phyloP scores from a whole-genome alignment of 2,113 vertebrate genomes.

The Spilogale gracilis region DNA sequence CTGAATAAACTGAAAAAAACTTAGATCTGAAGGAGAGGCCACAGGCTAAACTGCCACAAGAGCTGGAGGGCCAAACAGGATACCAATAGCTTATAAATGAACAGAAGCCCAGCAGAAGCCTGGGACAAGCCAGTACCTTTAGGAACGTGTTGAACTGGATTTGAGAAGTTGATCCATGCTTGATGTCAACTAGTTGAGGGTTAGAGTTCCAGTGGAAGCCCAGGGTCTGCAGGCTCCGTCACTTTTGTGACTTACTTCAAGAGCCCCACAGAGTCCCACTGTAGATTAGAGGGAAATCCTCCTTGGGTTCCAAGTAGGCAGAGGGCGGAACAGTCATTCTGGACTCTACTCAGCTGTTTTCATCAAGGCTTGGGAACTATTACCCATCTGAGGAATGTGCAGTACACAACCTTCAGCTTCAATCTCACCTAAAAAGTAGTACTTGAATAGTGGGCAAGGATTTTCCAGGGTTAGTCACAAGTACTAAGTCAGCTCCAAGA shows the following conservation, averaged over 20 bases:
- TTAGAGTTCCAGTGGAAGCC: neutral
- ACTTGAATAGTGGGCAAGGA: neutral
- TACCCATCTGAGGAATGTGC: neutral
- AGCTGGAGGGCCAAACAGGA: neutral
- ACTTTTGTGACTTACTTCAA: neutral
- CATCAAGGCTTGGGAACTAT: neutral
- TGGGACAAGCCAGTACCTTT: neutral
- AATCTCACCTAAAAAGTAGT: neutral
- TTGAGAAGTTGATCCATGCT: neutral
- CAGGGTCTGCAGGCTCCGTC: neutral
- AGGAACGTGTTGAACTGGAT: neutral
- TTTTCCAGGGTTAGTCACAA: neutral
- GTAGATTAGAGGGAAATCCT: neutral
- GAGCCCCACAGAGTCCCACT: neutral
- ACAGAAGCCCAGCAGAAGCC: neutral
- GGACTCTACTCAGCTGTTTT: neutral
- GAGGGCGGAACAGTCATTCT: neutral
- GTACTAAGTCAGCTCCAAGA: neutral
- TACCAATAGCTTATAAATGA: neutral
- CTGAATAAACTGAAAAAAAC: neutral
- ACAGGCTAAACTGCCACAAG: neutral
- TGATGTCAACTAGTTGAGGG: neutral
- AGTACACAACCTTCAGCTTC: neutral
- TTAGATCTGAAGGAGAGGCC: neutral
- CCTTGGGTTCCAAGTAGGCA: neutral